A percentile compares a stretch with the other conserved stretches of the same genome.
These are phyloP conservation scores for Miniopterus natalensis DNA, from an alignment of 2,113 vertebrate species.

Conservation along the genomic window DNA sequence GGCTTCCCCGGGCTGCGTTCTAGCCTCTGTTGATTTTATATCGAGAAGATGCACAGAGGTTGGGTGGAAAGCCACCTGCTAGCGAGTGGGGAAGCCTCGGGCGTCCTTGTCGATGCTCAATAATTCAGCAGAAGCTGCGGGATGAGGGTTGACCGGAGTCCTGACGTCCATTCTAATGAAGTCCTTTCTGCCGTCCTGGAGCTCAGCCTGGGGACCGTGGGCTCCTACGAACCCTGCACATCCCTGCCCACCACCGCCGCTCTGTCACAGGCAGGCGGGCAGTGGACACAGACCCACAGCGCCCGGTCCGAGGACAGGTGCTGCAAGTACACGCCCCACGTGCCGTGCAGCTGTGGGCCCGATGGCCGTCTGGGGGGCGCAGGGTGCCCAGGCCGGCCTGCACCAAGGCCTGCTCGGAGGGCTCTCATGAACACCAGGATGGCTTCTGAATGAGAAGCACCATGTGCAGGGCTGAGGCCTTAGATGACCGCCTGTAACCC, in stretches of 20 bases:
- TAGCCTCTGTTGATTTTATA: background rate
- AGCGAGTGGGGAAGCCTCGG: background rate
- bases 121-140: slow-evolving; percentile 54
- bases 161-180: slow-evolving; percentile 56
- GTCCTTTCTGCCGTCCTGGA: background rate
- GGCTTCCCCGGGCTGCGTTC: rapidly evolving
- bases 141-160: slow-evolving; percentile 24
- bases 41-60: background rate
- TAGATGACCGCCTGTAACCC: background rate
- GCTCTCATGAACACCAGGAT: too few relatives aligned
- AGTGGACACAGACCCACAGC: background rate
- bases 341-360: rapidly evolving
- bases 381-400: background rate
- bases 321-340: rapidly evolving
- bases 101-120: background rate
- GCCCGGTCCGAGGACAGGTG: background rate
- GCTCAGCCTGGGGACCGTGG: background rate
- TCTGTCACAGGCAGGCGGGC: background rate
- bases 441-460: background rate
- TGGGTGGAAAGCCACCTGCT: background rate
- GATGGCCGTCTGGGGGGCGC: background rate
- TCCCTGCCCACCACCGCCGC: rapidly evolving
- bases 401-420: background rate
- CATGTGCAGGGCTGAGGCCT: background rate
- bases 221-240: background rate